Conservation (phyloP, 2,888 invertebrate species). For the Adela reaumurella region DNA sequence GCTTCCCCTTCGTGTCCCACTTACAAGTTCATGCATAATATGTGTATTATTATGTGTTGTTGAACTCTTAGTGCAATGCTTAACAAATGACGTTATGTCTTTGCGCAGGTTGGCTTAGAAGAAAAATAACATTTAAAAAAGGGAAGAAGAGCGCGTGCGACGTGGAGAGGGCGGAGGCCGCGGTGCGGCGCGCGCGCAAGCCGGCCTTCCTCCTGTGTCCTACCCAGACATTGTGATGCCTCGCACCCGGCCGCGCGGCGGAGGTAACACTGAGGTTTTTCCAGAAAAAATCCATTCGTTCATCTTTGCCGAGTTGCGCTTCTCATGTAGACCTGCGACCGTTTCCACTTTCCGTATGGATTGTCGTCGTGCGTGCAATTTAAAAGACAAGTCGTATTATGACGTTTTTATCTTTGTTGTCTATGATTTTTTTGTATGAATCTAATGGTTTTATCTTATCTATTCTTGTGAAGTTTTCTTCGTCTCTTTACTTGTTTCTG, state of each 20-base stretch:
- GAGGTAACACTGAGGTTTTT: not conserved
- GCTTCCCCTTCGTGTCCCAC: no score
- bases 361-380: not conserved
- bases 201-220: not conserved
- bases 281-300: not conserved
- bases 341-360: not conserved
- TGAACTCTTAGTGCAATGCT: no score
- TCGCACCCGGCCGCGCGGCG: not conserved
- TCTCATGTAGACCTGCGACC: not conserved
- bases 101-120: slow-evolving; percentile 47
- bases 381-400: not conserved
- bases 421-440: not conserved
- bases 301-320: not conserved
- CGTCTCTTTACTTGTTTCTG: no score
- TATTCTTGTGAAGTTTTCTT: not conserved
- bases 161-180: not conserved
- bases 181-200: slow-evolving; percentile 14
- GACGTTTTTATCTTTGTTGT: not conserved
- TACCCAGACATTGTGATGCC: not conserved
- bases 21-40: no score
- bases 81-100: no score
- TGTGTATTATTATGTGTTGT: no score
- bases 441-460: not conserved
- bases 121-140: slow-evolving; percentile 50
- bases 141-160: slow-evolving; percentile 11